Evolutionary conservation across 2,797 vertebrate species (phyloP).

Genomic region (Diplodus puntazzo): DNA sequence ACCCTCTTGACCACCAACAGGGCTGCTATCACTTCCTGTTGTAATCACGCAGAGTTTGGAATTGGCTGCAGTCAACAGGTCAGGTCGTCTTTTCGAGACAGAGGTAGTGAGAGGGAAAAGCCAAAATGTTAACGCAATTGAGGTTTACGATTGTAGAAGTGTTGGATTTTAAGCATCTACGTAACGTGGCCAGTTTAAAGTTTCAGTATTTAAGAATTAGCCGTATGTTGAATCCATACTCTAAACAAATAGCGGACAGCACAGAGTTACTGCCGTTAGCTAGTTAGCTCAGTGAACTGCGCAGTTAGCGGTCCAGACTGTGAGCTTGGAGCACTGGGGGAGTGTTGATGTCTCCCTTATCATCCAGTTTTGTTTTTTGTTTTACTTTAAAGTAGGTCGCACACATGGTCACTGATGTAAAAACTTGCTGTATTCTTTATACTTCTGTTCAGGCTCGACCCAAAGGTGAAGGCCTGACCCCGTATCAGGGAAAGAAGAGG

Average conservation of each 20-base stretch:
- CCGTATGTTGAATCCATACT: too few species aligned
- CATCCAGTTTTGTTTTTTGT: too few species aligned
- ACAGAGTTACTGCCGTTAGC: too few species aligned
- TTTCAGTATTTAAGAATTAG: too few species aligned
- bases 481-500: slow-evolving; percentile 97
- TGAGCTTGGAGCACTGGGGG: too few species aligned
- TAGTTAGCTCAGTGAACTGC: too few species aligned
- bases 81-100: slow-evolving; percentile 33
- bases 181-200: not conserved
- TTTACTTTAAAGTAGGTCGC: too few species aligned
- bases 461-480: slow-evolving; percentile 96
- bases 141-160: slow-evolving; percentile 15
- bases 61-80: slow-evolving; percentile 53
- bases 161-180: not conserved
- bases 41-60: slow-evolving; percentile 55
- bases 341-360: too few species aligned
- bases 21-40: slow-evolving; percentile 56
- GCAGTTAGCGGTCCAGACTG: too few species aligned
- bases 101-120: slow-evolving; percentile 56
- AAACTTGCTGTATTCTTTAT: not conserved
- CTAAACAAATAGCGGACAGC: too few species aligned
- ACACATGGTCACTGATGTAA: not conserved
- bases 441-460: slow-evolving; percentile 90
- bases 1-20: slow-evolving; percentile 52
- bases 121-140: slow-evolving; percentile 43